phyloP scores from a whole-genome alignment of 2,113 vertebrate species.

The Strix uralensis region DNA sequence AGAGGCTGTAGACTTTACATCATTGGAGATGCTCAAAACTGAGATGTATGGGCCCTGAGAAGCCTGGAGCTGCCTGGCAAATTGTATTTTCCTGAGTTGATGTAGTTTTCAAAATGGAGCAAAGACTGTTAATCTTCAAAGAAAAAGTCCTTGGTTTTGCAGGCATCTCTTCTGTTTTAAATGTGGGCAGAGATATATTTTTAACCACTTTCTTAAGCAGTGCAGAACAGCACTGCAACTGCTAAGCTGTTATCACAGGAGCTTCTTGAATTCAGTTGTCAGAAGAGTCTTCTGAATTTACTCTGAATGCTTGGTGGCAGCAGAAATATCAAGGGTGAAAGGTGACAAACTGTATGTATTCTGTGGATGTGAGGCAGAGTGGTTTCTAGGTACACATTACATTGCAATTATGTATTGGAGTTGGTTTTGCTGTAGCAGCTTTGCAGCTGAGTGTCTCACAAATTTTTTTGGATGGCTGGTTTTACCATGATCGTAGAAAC shows the following conservation, averaged over 20 bases:
- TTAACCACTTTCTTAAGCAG: background rate
- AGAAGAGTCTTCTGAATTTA: background rate
- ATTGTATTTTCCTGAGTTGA: background rate
- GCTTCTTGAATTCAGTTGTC: background rate
- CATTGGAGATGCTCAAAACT: background rate
- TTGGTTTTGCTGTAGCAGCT: background rate
- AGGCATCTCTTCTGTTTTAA: background rate
- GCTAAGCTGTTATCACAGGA: background rate
- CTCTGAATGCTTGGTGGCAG: background rate
- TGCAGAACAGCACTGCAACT: background rate
- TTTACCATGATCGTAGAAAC: background rate
- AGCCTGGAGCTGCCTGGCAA: accelerated
- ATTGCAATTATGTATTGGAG: background rate
- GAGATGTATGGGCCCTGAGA: background rate
- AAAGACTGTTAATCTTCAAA: background rate
- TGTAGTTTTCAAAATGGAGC: background rate
- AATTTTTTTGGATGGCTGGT: background rate
- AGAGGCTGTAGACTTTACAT: background rate
- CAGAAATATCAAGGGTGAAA: background rate
- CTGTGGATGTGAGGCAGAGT: background rate
- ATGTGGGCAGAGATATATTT: background rate
- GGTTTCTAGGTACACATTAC: background rate
- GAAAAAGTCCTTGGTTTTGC: background rate
- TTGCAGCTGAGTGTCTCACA: background rate
- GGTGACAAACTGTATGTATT: background rate